These are phyloP conservation scores for Agrochola litura DNA, from an alignment of 2,888 invertebrate species.

Conservation along the genomic window DNA sequence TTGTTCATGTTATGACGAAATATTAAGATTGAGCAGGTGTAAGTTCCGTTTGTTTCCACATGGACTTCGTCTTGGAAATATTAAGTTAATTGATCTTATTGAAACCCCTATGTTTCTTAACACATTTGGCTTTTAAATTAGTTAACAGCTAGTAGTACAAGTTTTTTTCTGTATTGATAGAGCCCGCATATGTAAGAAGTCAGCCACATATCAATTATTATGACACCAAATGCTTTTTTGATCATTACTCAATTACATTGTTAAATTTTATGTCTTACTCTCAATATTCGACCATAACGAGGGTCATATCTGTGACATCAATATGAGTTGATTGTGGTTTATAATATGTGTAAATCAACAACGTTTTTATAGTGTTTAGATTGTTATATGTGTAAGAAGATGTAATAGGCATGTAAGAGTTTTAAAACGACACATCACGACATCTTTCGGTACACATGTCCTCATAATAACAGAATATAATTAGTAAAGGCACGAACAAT, in stretches of 20 bases:
- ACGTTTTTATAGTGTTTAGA: constrained; percentile 23
- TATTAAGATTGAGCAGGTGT: constrained; percentile 34
- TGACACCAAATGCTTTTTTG: constrained; percentile 84
- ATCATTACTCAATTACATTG: constrained; percentile 84
- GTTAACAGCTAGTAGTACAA: constrained; percentile 68
- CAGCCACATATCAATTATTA: constrained; percentile 87
- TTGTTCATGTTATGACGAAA: constrained; percentile 19
- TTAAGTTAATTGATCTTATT: constrained; percentile 65
- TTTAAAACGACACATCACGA: constrained; percentile 48
- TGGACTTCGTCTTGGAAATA: constrained; percentile 6
- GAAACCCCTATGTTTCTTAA: constrained; percentile 81
- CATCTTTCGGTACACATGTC: constrained; percentile 44
- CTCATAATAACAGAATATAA: constrained; percentile 42
- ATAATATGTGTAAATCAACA: constrained; percentile 35
- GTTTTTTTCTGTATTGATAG: constrained; percentile 68
- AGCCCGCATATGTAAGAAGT: constrained; percentile 85
- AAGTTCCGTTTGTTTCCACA: constrained; percentile 21
- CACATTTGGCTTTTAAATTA: constrained; percentile 81
- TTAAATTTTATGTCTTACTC: constrained; percentile 85
- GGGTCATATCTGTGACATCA: constrained; percentile 61
- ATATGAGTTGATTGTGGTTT: constrained; percentile 45
- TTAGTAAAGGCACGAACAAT: constrained; percentile 68
- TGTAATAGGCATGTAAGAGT: constrained; percentile 32
- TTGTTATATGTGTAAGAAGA: constrained; percentile 1
- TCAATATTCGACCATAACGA: constrained; percentile 66